Evolutionary conservation across 2,113 vertebrate species (phyloP).

Genomic region (Lophura nycthemera): DNA sequence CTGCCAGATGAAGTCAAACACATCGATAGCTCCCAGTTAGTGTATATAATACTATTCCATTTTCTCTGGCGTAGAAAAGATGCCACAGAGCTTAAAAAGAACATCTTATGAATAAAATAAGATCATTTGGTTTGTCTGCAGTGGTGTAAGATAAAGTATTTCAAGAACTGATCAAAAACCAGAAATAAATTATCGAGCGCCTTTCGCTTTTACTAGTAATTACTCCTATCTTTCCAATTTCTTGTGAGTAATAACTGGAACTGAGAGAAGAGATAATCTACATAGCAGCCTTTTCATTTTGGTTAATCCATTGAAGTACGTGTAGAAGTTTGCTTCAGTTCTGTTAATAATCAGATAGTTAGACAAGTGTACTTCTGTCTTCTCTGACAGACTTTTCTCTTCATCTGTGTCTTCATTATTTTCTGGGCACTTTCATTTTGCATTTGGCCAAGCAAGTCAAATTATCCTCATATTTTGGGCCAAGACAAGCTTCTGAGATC

Average conservation of each 20-base stretch:
- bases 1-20: not conserved
- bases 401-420: not conserved
- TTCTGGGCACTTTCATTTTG: not conserved
- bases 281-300: not conserved
- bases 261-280: not conserved
- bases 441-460: not conserved
- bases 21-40: not conserved
- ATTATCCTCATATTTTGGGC: not conserved
- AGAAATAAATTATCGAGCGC: not conserved
- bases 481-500: not conserved
- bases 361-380: not conserved
- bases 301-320: not conserved
- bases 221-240: not conserved
- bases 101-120: not conserved
- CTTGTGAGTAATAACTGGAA: not conserved
- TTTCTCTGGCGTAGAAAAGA: slow-evolving; percentile 7
- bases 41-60: not conserved
- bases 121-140: not conserved
- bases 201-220: not conserved
- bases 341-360: not conserved
- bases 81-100: not conserved
- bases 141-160: not conserved
- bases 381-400: not conserved
- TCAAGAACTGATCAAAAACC: not conserved
- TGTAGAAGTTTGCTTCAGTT: not conserved